These are phyloP conservation scores for Petaurus breviceps DNA, from an alignment of 2,113 vertebrate genomes.

Conservation along the genomic window DNA sequence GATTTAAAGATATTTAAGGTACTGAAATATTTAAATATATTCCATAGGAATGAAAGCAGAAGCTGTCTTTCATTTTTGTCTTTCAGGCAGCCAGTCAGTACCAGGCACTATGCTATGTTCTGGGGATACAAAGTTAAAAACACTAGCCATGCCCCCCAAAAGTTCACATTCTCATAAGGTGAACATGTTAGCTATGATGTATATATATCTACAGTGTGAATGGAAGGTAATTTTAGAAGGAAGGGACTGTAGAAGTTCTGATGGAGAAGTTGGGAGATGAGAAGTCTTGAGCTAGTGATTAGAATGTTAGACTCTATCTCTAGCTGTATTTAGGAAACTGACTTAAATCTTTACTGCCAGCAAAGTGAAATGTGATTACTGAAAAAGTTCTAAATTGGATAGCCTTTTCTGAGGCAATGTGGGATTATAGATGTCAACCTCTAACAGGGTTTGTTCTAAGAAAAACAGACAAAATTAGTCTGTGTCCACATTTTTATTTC, in stretches of 20 bases:
- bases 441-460: too few species aligned
- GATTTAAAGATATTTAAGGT: background rate
- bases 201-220: background rate
- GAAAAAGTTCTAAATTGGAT: too few species aligned
- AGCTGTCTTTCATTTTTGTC: background rate
- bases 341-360: background rate
- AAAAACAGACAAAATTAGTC: too few species aligned
- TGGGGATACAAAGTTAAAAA: background rate
- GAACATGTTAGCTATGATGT: background rate
- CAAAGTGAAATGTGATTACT: background rate
- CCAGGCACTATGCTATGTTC: background rate
- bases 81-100: background rate
- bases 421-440: background rate
- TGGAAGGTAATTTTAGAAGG: background rate
- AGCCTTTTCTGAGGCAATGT: background rate
- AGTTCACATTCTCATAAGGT: background rate
- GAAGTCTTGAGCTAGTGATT: background rate
- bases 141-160: background rate
- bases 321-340: background rate
- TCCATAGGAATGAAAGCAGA: background rate
- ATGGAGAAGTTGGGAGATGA: background rate
- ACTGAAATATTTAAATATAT: background rate
- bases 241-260: background rate
- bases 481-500: too few species aligned
- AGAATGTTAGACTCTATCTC: background rate